Base-by-base conservation (phyloP, 2,888 invertebrate species). In the Isoperla grammatica region DNA sequence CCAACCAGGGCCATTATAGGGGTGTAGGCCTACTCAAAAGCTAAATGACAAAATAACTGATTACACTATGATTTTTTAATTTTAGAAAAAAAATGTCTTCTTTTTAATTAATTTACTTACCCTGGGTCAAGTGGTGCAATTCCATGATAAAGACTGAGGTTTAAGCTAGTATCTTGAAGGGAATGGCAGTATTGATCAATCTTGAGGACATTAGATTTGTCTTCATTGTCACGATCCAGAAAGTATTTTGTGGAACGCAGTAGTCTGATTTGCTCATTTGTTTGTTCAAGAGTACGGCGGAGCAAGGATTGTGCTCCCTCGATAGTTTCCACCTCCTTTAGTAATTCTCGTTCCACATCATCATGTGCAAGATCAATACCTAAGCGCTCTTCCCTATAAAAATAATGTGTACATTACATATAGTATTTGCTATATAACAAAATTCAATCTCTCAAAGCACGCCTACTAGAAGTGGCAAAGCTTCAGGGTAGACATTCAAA, bases 361-460 rank as follows among this genome's bases (percentile, higher is more conserved):
- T 95, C 95, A 64, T 76, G 76, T 1, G 88, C 88, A 67, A 91
- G 76, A 71, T 93, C 92, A 54, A 91, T 89, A 2, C 87, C 88
- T 13, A 86, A 71, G 39, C 92, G 79, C 12, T 87, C 85, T 70
- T 93, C 92, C 67, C 91, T 83, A 68, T 69, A 65, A 67, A 57
- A 55, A 62, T 57, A 56, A 15, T 40, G n/a, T n/a, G n/a, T n/a
- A n/a, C n/a, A n/a, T n/a, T n/a, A n/a, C n/a, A n/a, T n/a, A n/a
- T n/a, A n/a, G n/a, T n/a, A n/a, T n/a, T n/a, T n/a, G n/a, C n/a
- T n/a, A n/a, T n/a, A n/a, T n/a, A n/a, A n/a, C n/a, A n/a, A n/a
- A n/a, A n/a, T n/a, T n/a, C n/a, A n/a, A n/a, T n/a, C n/a, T n/a
- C n/a, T n/a, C n/a, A n/a, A n/a, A n/a, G n/a, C n/a, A n/a, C n/a